Evolutionary conservation across 2,113 vertebrate species (phyloP), one percentile per base, ranked within the genome.

Genomic region (Amblyopsis rosae): DNA sequence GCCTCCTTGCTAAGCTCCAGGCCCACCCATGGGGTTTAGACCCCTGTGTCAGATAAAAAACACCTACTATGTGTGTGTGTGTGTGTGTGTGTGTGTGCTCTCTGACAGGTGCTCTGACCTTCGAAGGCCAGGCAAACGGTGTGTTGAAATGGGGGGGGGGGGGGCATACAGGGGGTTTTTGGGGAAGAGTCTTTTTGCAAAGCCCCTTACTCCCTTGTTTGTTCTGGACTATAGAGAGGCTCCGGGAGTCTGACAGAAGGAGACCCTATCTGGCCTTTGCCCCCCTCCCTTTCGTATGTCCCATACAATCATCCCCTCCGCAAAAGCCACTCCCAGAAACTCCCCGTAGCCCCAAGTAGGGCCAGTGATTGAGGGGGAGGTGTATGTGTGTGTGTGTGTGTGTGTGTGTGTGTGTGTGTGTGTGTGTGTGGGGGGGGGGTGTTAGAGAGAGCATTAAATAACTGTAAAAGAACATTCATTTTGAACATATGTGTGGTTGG

Each of bases 241-340:
- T 86, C 85, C 86, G 75, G 13, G 45, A 84, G 81, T 84, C 85
- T 88, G 74, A 47, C 47, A 69, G 62, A 49, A 66, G 4, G 58
- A 8, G 15, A n/a, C 4, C 48, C 62, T 26, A 59, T 76, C 60
- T 19, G 9, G 10, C 32, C 65, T 46, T 74, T 19, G n/a, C 17
- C 19, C 16, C 51, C 47, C 63, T 3, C 11, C 3, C n/a, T 9
- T 15, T 11, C 41, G 45, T 4, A 10, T 19, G 11, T 16, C 12
- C 10, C 48, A 5, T 12, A n/a, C 17, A 9, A 15, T 16, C 8
- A 0, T 47, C 41, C 59, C 15, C 45, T 17, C 60, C 19, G 41
- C 53, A 62, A 69, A 72, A 76, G 82, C 82, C 87, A 89, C 89
- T 87, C 89, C 89, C 86, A 80, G 89, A 90, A 89, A 90, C 87